Conservation (phyloP, 2,113 vertebrate species). For the Onychostoma macrolepis region DNA sequence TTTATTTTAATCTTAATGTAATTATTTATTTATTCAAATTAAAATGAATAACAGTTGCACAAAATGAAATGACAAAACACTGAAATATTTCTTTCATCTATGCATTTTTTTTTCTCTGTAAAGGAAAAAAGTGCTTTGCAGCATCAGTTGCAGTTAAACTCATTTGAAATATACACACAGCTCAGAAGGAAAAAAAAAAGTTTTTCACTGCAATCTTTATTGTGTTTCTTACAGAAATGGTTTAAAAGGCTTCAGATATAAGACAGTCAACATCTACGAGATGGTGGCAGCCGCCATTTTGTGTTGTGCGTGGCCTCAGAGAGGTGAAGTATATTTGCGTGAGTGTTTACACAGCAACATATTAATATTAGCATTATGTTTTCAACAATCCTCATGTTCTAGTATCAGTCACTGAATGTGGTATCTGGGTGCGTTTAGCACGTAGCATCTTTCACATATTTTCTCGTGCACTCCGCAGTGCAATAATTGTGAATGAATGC, state of each 20-base stretch:
- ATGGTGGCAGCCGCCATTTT: constrained; percentile 71
- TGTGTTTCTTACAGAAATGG: background rate
- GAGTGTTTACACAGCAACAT: background rate
- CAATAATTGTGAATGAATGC: background rate
- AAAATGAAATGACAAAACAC: background rate
- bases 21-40: background rate
- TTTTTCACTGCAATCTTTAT: constrained; percentile 1
- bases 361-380: background rate
- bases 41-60: background rate
- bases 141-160: background rate
- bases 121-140: background rate
- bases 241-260: background rate
- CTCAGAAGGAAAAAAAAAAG: background rate
- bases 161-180: background rate
- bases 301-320: constrained; percentile 47
- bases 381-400: background rate
- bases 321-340: constrained; percentile 16
- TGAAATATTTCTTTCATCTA: background rate
- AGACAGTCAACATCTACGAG: constrained; percentile 6
- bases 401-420: background rate
- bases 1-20: background rate
- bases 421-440: background rate
- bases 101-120: background rate
- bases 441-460: background rate
- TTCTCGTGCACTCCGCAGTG: background rate